These are phyloP conservation scores for Trachelipus rathkii DNA, from an alignment of 1,140 invertebrate species.

Conservation along the genomic window DNA sequence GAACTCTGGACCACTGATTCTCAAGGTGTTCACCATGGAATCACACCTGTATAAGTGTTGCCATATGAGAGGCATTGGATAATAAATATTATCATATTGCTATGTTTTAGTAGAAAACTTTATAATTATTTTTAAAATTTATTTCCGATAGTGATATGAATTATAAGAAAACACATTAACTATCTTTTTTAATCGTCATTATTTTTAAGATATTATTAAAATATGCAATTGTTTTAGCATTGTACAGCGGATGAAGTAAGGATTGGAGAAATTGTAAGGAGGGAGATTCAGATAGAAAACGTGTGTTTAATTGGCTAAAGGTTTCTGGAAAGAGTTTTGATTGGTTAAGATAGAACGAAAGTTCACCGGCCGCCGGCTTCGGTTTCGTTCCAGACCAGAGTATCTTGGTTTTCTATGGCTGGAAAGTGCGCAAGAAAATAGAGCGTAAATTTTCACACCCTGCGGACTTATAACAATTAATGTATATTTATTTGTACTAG, in stretches of 20 bases:
- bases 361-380: conserved; percentile 5
- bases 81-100: neutral
- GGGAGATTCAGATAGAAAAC: neutral
- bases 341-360: neutral
- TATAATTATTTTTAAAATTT: neutral
- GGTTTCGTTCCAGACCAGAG: neutral
- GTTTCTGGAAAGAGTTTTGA: neutral
- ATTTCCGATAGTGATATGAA: neutral
- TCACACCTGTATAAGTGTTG: neutral
- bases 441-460: too few species aligned
- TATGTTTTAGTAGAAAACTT: neutral
- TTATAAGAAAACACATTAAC: neutral
- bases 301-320: neutral
- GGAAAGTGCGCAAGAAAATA: too few species aligned
- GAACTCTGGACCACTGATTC: conserved; percentile 3
- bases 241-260: neutral
- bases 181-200: neutral
- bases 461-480: too few species aligned
- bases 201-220: too few species aligned
- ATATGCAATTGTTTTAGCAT: too few species aligned
- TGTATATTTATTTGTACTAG: too few species aligned
- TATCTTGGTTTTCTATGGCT: too few species aligned
- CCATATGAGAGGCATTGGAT: neutral
- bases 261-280: too few species aligned
- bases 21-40: conserved; percentile 4